These are phyloP conservation scores for Sardina pilchardus DNA, from an alignment of 2,113 vertebrate genomes.

Conservation along the genomic window DNA sequence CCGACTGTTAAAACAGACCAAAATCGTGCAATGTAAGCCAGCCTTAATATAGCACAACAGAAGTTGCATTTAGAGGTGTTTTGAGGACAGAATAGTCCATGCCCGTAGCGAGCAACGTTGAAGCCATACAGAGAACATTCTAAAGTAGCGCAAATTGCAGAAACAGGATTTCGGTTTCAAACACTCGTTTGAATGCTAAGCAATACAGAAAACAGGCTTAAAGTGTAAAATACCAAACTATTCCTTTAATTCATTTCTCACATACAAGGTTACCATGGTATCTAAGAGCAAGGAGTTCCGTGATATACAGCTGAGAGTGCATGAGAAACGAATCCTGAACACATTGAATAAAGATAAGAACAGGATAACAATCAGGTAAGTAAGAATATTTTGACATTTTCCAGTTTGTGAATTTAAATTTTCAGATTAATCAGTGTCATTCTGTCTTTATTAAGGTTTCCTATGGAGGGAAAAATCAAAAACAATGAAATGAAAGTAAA, in stretches of 20 bases:
- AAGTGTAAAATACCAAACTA: too few species aligned
- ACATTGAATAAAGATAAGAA: constrained; percentile 89
- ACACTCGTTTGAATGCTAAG: too few species aligned
- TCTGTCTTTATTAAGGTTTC: constrained; percentile 77
- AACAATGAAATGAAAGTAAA: constrained; percentile 97
- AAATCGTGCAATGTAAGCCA: too few species aligned
- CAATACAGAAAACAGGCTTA: too few species aligned
- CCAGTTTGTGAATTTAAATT: background rate
- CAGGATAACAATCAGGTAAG: constrained; percentile 87
- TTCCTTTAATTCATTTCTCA: background rate
- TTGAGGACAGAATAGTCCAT: too few species aligned
- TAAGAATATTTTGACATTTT: background rate
- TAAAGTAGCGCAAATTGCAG: too few species aligned
- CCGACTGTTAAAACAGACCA: too few species aligned
- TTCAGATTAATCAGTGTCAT: background rate
- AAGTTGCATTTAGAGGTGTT: too few species aligned
- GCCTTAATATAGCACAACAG: too few species aligned
- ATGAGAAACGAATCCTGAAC: constrained; percentile 89
- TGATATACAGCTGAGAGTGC: constrained; percentile 87
- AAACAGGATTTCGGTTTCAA: too few species aligned
- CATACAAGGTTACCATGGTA: constrained; percentile 81
- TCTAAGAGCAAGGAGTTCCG: constrained; percentile 86
- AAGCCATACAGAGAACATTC: too few species aligned
- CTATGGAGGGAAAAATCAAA: constrained; percentile 93
- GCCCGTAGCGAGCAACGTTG: too few species aligned